Evolutionary conservation across 2,888 invertebrate genomes (phyloP), one percentile per base, ranked within the genome.

Genomic region (Pachymerium ferrugineum): DNA sequence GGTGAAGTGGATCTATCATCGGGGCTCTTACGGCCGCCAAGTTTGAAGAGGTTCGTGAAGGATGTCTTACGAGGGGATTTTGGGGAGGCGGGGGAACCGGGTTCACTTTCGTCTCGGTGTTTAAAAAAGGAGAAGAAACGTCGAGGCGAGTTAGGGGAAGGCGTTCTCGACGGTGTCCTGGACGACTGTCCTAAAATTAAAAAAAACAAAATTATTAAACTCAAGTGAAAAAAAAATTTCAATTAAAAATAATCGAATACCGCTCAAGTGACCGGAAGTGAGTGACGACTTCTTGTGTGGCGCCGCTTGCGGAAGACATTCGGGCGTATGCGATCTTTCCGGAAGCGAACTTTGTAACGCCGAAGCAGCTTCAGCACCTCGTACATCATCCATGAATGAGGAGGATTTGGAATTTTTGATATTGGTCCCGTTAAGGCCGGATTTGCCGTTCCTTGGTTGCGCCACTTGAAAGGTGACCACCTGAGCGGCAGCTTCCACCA

Each of bases 51-150:
- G 8, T 73, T 72, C 8, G 67, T 42, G 35, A 75, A 75, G 6
- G 75, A 75, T 2, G 47, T 31, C 29, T 72, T 72, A 1, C 74
- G 12, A 10, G 76, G 76, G 0, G 74, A 74, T 33, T 75, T 74
- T 1, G 76, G 76, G 6, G 76, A 76, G 3, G 76, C 73, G 6
- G 76, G 76, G n/a, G 73, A 73, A 8, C 73, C 73, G 6, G 73
- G 73, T 33, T 73, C 73, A 31, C 73, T 73, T 4, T 75, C 76
- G 12, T 76, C 76, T 22, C 73, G 68, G 25, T 76, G 74, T 47
- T 76, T 76, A 42, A 76, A 76, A 19, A 76, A 76, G 12, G 73
- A 35, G 38, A 76, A 76, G 25, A 76, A 70, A 4, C 75, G 73
- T 5, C 76, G 74, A 22, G 75, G 70, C 14, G 76, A 76, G 12